Conservation (phyloP, 2,888 invertebrate species). For the Panzeria rudis region DNA sequence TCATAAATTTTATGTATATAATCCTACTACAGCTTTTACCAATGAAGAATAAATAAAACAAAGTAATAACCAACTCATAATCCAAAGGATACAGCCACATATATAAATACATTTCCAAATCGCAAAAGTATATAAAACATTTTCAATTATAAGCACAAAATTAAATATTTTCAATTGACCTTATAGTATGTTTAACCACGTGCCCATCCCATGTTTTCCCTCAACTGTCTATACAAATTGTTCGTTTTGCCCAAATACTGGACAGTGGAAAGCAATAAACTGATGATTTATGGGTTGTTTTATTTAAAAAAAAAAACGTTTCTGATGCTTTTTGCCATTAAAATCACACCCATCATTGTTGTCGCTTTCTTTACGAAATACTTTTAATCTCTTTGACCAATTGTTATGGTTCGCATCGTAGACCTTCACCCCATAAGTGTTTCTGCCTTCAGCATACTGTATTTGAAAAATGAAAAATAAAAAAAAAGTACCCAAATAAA, state of each 20-base stretch:
- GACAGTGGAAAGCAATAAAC: constrained; percentile 75
- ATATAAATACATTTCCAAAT: constrained; percentile 49
- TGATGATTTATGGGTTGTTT: constrained; percentile 82
- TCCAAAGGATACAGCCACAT: neutral
- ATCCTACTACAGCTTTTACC: too few relatives aligned
- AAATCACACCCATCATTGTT: constrained; percentile 80
- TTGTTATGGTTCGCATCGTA: constrained; percentile 61
- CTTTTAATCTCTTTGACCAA: constrained; percentile 71
- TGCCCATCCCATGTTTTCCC: constrained; percentile 73
- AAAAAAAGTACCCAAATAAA: constrained; percentile 34
- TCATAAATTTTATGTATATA: too few relatives aligned
- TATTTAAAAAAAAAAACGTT: constrained; percentile 74
- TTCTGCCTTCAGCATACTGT: neutral
- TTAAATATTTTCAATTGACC: constrained; percentile 71
- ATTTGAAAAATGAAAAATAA: neutral
- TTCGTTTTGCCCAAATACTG: constrained; percentile 56
- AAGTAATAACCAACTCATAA: neutral
- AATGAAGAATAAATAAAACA: too few relatives aligned
- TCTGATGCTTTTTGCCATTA: constrained; percentile 80
- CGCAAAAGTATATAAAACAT: constrained; percentile 62
- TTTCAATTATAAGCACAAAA: constrained; percentile 67
- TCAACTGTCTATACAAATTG: constrained; percentile 73
- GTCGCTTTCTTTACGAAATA: constrained; percentile 55
- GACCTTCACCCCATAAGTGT: constrained; percentile 62
- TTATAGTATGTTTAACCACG: constrained; percentile 68